Evolutionary conservation across 2,888 invertebrate genomes (phyloP).

Genomic region (Lymantria dispar): DNA sequence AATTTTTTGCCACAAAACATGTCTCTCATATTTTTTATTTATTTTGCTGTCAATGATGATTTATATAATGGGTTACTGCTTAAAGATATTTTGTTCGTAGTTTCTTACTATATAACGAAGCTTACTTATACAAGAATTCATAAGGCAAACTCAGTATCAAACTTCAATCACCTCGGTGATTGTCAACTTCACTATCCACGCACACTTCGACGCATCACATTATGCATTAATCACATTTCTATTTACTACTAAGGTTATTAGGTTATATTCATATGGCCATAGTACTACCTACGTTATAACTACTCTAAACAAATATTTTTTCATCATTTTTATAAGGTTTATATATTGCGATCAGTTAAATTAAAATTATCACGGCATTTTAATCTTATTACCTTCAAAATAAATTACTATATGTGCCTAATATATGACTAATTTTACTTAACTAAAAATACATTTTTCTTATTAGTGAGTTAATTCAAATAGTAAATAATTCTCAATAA

Average conservation of each 20-base stretch:
- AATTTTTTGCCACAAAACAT: background rate
- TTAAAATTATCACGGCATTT: background rate
- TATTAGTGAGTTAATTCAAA: constrained; percentile 25
- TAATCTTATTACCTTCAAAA: background rate
- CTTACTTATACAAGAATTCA: constrained; percentile 41
- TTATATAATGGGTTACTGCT: no score
- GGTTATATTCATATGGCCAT: constrained; percentile 35
- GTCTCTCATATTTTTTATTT: no score
- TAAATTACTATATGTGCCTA: constrained; percentile 7
- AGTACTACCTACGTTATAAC: constrained; percentile 34
- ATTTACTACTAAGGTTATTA: constrained; percentile 55
- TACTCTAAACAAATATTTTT: constrained; percentile 20
- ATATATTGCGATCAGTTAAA: constrained; percentile 2
- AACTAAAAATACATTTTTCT: constrained; percentile 23
- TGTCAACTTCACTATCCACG: constrained; percentile 25
- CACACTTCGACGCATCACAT: constrained; percentile 56
- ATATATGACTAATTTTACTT: constrained; percentile 19
- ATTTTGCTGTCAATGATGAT: no score
- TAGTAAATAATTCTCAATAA: constrained; percentile 23
- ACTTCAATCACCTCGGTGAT: constrained; percentile 28
- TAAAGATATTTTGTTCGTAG: background rate
- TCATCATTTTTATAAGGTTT: constrained; percentile 9
- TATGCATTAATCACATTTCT: constrained; percentile 56
- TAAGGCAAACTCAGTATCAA: constrained; percentile 45
- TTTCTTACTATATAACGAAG: constrained; percentile 1